These are phyloP conservation scores for Mya arenaria DNA, from an alignment of 1,140 invertebrate species.

Conservation along the genomic window DNA sequence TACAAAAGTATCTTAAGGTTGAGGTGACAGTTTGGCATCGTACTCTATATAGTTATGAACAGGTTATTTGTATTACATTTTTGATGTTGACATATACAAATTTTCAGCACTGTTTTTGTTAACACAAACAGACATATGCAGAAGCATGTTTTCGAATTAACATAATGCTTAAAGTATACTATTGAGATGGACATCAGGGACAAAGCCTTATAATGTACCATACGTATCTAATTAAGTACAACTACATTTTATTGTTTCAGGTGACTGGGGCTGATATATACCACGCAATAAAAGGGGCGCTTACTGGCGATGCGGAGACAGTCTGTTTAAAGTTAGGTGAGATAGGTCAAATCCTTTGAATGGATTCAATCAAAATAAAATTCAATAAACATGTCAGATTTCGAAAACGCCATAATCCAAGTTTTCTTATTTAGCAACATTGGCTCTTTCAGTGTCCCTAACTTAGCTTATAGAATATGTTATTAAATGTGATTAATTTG, in stretches of 20 bases:
- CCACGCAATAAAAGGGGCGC: constrained; percentile 62
- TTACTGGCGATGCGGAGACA: constrained; percentile 63
- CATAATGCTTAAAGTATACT: too few species aligned
- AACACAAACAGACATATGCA: too few species aligned
- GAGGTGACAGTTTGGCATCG: background rate
- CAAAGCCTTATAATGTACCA: too few species aligned
- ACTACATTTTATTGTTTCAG: too few species aligned
- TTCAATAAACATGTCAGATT: background rate
- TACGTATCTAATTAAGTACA: too few species aligned
- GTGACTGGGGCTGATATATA: constrained; percentile 67
- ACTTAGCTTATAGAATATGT: background rate
- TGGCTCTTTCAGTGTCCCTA: background rate
- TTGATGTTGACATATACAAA: too few species aligned
- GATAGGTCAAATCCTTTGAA: background rate
- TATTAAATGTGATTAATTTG: background rate
- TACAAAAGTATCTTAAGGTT: background rate
- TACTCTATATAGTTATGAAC: background rate
- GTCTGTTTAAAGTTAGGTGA: constrained; percentile 67
- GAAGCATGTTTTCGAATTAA: too few species aligned
- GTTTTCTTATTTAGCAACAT: background rate
- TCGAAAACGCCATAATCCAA: background rate
- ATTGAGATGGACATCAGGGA: too few species aligned
- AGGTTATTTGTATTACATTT: too few species aligned
- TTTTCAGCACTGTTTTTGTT: too few species aligned
- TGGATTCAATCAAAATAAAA: background rate